Conservation (phyloP, 2,888 invertebrate genomes). For the Drosophila monieri region DNA sequence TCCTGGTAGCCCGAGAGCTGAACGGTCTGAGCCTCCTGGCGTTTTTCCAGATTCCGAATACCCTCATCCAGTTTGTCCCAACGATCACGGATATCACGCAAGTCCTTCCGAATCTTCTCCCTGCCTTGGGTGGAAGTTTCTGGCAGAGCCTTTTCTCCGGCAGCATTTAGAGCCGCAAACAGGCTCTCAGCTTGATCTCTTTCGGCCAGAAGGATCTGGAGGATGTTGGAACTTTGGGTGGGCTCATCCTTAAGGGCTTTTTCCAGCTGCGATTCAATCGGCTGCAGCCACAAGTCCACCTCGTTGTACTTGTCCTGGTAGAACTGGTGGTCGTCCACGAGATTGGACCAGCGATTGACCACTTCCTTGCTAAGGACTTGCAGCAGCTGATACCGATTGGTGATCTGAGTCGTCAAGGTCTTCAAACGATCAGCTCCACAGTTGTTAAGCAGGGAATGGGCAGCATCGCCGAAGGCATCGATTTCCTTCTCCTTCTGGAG, state of each 20-base stretch:
- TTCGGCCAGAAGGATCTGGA: conserved; percentile 90
- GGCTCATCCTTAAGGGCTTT: conserved; percentile 87
- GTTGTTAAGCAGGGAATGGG: conserved; percentile 92
- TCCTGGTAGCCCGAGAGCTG: conserved; percentile 95
- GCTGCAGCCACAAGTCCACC: conserved; percentile 90
- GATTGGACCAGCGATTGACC: conserved; percentile 91
- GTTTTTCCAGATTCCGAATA: conserved; percentile 92
- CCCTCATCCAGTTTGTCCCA: conserved; percentile 95
- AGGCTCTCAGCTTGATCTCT: conserved; percentile 93
- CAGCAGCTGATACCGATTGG: conserved; percentile 92
- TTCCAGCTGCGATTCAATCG: conserved; percentile 89
- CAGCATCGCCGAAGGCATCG: conserved; percentile 94
- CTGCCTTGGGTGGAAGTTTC: conserved; percentile 96
- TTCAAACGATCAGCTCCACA: conserved; percentile 94
- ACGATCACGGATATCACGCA: conserved; percentile 91
- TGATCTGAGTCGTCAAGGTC: conserved; percentile 94
- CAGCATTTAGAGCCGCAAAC: conserved; percentile 89
- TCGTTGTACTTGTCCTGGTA: conserved; percentile 91
- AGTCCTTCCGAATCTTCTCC: conserved; percentile 93
- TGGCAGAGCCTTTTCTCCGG: conserved; percentile 95
- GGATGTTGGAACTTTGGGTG: conserved; percentile 88
- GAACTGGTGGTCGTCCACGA: conserved; percentile 92
- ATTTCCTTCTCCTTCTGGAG: conserved; percentile 92
- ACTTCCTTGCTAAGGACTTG: conserved; percentile 93
- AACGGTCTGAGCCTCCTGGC: conserved; percentile 91